phyloP scores from a whole-genome alignment of 2,888 invertebrate species.

The Diarsia rubi region DNA sequence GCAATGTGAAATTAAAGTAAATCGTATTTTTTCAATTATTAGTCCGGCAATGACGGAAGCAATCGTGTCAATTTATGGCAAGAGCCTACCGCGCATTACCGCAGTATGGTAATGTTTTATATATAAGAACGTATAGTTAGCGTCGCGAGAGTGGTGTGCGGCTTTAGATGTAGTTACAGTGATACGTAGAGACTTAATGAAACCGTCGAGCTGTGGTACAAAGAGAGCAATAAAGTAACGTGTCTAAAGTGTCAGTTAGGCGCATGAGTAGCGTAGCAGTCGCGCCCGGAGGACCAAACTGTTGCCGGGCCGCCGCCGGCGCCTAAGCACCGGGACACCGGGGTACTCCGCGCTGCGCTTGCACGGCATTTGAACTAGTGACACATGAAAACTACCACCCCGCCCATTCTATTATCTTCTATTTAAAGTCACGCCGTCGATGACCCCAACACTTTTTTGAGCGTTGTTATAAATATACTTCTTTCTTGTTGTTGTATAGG shows the following conservation, averaged over 20 bases:
- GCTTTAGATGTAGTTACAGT: conserved; percentile 86
- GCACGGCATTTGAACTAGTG: conserved; percentile 34
- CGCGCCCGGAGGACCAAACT: conserved; percentile 80
- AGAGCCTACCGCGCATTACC: conserved; percentile 84
- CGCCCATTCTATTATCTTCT: not conserved
- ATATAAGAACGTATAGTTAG: conserved; percentile 78
- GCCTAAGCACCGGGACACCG: conserved; percentile 30
- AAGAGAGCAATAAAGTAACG: conserved; percentile 88
- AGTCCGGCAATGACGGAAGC: conserved; percentile 80
- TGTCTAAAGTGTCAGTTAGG: conserved; percentile 78
- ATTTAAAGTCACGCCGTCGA: conserved; percentile 42
- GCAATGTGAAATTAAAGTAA: conserved; percentile 71
- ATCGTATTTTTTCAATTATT: conserved; percentile 85
- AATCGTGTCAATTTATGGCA: conserved; percentile 87
- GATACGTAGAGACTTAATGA: conserved; percentile 90
- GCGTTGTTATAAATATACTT: conserved; percentile 18
- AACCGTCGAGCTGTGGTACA: conserved; percentile 90
- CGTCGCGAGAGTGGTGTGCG: conserved; percentile 77
- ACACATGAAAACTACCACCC: conserved; percentile 45
- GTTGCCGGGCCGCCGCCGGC: conserved; percentile 72
- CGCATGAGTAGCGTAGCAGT: conserved; percentile 80
- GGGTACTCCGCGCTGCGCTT: conserved; percentile 24
- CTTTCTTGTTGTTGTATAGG: conserved; percentile 22
- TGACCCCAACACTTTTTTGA: conserved; percentile 23
- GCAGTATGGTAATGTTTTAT: conserved; percentile 81